These are phyloP conservation scores for Sebastes diaconus DNA, from an alignment of 2,797 vertebrate genomes.

Conservation along the genomic window DNA sequence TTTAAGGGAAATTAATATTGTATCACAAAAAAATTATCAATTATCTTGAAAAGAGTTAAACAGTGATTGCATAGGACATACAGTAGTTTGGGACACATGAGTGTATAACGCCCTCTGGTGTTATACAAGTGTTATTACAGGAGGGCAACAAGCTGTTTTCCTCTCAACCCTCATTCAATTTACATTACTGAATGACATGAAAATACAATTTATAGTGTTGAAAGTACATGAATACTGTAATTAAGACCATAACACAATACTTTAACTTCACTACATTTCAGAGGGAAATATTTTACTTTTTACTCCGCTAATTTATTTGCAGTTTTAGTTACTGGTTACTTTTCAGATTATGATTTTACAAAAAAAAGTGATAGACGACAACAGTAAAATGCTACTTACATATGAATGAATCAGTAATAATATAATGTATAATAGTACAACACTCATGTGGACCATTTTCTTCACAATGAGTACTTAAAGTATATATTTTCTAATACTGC, in stretches of 20 bases:
- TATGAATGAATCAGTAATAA: not conserved
- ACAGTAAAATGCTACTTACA: not conserved
- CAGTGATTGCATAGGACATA: not conserved
- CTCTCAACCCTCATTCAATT: not conserved
- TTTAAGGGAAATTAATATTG: not conserved
- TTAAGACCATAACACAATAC: not conserved
- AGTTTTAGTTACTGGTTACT: not conserved
- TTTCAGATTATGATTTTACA: not conserved
- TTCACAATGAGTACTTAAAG: not conserved
- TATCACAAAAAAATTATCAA: not conserved
- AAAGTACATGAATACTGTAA: not conserved
- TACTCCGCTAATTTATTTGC: not conserved
- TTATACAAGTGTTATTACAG: not conserved
- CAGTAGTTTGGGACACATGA: not conserved
- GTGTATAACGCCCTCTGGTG: slow-evolving; percentile 19
- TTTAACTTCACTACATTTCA: not conserved
- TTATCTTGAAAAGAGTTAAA: not conserved
- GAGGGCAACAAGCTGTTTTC: not conserved
- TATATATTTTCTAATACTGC: not conserved
- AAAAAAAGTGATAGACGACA: not conserved
- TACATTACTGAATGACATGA: not conserved
- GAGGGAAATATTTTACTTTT: not conserved
- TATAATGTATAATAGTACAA: not conserved
- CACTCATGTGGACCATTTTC: not conserved
- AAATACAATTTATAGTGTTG: not conserved